Evolutionary conservation across 2,113 vertebrate genomes (phyloP).

Genomic region (Petroica traversi): DNA sequence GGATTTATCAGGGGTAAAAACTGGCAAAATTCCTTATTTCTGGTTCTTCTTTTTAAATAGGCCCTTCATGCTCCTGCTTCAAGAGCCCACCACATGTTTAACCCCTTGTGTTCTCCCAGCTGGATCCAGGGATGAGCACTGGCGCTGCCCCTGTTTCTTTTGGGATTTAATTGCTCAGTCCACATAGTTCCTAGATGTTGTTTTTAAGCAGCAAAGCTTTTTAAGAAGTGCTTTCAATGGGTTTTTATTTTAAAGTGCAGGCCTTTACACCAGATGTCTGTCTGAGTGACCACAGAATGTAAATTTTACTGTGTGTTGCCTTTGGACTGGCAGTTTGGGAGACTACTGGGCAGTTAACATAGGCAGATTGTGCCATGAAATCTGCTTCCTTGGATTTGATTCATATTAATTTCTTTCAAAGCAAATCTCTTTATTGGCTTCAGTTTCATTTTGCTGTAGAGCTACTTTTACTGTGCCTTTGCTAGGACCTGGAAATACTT

Average conservation of each 20-base stretch:
- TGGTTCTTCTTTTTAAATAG: constrained; percentile 50
- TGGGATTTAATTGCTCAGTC: not conserved
- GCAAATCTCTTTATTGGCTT: not conserved
- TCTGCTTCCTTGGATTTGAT: not conserved
- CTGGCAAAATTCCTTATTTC: constrained; percentile 68
- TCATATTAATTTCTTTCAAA: constrained; percentile 1
- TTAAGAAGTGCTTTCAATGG: constrained; percentile 5
- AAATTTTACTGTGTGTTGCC: constrained; percentile 13
- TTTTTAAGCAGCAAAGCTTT: not conserved
- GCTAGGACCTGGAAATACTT: not conserved
- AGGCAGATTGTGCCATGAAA: constrained; percentile 30
- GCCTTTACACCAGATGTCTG: constrained; percentile 18
- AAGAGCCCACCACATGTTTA: not conserved
- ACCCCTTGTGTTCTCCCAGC: not conserved
- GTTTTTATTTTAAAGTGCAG: constrained; percentile 8
- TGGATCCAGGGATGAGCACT: not conserved
- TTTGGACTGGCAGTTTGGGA: constrained; percentile 18
- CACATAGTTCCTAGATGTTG: not conserved
- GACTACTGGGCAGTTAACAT: constrained; percentile 8
- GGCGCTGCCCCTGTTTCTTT: not conserved
- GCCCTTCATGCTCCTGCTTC: constrained; percentile 20
- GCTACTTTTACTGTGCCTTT: not conserved
- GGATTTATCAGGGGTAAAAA: constrained; percentile 68
- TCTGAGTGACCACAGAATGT: constrained; percentile 12
- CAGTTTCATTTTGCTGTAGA: not conserved